These are phyloP conservation scores for Microhierax caerulescens DNA, from an alignment of 2,797 vertebrate species.

Conservation along the genomic window DNA sequence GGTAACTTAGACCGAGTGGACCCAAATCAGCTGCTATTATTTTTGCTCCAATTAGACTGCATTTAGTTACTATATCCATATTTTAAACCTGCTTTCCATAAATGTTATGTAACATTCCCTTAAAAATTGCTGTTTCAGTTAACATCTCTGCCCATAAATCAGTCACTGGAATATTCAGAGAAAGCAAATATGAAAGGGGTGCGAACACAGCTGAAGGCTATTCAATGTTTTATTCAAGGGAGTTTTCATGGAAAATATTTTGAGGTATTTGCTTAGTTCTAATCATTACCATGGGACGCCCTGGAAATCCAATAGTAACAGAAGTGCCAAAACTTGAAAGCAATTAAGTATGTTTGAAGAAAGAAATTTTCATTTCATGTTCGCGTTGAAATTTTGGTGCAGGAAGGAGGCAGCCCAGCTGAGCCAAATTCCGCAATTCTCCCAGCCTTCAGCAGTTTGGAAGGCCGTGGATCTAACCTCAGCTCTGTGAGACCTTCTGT, in stretches of 20 bases:
- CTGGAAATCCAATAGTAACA: conserved; percentile 56
- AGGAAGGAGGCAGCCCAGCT: neutral
- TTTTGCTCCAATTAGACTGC: neutral
- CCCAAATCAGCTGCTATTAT: neutral
- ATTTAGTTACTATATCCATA: neutral
- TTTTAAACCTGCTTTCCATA: conserved; percentile 44
- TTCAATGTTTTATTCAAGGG: conserved; percentile 67
- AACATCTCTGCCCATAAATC: conserved; percentile 64
- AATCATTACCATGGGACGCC: conserved; percentile 61
- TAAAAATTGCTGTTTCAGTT: conserved; percentile 54
- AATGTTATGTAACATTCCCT: conserved; percentile 32
- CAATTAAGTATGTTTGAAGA: conserved; percentile 52
- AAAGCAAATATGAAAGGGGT: conserved; percentile 68
- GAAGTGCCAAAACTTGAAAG: conserved; percentile 63
- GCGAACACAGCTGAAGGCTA: conserved; percentile 69
- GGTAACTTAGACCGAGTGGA: neutral
- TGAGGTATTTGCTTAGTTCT: conserved; percentile 68
- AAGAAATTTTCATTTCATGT: conserved; percentile 28
- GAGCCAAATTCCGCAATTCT: conserved; percentile 15
- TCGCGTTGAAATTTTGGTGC: conserved; percentile 20
- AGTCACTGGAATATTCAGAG: conserved; percentile 66
- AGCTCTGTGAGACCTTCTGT: neutral
- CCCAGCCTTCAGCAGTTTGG: neutral
- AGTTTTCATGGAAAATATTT: conserved; percentile 63
- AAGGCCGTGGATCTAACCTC: neutral